phyloP scores from a whole-genome alignment of 2,113 vertebrate species.

The Catagonus wagneri region DNA sequence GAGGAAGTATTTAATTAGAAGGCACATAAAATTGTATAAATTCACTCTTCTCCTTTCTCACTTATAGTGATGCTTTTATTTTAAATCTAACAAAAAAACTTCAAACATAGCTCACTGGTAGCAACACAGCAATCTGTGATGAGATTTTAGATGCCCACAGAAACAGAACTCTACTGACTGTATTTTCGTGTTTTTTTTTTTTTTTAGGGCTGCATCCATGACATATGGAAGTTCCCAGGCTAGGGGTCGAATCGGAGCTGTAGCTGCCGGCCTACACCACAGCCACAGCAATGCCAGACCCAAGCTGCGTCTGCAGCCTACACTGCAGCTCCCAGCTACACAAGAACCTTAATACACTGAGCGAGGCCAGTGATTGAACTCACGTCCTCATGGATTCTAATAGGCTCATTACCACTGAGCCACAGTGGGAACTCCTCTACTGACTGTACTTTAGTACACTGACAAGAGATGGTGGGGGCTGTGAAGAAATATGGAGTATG shows the following conservation, averaged over 20 bases:
- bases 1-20: conserved; percentile 17
- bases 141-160: neutral
- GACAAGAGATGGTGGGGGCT: neutral
- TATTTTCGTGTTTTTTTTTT: neutral
- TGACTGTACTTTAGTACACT: neutral
- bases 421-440: neutral
- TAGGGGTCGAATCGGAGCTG: no score
- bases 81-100: neutral
- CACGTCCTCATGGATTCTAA: no score
- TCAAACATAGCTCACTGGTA: neutral
- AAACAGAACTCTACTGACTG: conserved; percentile 15
- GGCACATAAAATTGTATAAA: neutral
- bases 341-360: no score
- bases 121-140: neutral
- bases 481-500: neutral
- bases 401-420: no score
- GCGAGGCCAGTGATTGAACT: no score
- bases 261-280: no score
- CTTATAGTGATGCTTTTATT: conserved; percentile 14
- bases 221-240: no score
- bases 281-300: no score
- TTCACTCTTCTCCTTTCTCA: neutral
- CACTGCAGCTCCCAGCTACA: no score
- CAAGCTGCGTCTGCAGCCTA: no score
- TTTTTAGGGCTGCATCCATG: no score